phyloP scores from a whole-genome alignment of 2,113 vertebrate species.

The Nothobranchius kuhntae region DNA sequence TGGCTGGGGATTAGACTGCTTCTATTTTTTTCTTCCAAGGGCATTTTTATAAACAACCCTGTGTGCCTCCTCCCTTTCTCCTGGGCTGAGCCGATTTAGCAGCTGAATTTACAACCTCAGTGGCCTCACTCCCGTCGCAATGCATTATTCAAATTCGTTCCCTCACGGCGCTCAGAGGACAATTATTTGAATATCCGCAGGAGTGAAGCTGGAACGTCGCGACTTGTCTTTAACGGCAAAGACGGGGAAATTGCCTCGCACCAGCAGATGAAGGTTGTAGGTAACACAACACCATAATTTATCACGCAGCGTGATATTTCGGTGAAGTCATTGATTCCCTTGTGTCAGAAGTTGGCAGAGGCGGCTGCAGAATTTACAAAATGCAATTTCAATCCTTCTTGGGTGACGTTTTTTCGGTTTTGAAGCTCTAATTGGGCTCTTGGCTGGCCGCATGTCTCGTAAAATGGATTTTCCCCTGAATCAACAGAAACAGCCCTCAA shows the following conservation, averaged over 20 bases:
- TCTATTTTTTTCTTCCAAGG: conserved; percentile 72
- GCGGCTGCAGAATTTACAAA: conserved; percentile 49
- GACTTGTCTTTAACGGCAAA: conserved; percentile 54
- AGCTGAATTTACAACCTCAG: conserved; percentile 74
- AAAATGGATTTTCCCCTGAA: conserved; percentile 68
- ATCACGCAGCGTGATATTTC: conserved; percentile 69
- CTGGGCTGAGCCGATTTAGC: conserved; percentile 67
- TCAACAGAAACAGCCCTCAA: conserved; percentile 61
- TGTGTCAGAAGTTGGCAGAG: conserved; percentile 59
- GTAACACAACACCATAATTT: conserved; percentile 68
- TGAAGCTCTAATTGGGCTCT: conserved; percentile 66
- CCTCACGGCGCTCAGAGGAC: conserved; percentile 54
- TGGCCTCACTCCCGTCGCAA: conserved; percentile 68
- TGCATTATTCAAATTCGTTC: conserved; percentile 77
- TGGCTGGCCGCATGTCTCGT: conserved; percentile 52
- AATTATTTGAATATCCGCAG: conserved; percentile 75
- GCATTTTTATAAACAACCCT: conserved; percentile 76
- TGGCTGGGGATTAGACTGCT: conserved; percentile 71
- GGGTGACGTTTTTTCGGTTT: conserved; percentile 32
- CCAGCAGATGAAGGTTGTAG: conserved; percentile 57
- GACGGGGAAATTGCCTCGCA: conserved; percentile 62
- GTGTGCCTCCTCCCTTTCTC: conserved; percentile 62
- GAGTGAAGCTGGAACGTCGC: conserved; percentile 54
- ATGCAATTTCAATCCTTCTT: conserved; percentile 51
- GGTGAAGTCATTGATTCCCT: conserved; percentile 68